These are phyloP conservation scores for Sarcophaga peregrina DNA, from an alignment of 1,140 invertebrate genomes.

Conservation along the genomic window DNA sequence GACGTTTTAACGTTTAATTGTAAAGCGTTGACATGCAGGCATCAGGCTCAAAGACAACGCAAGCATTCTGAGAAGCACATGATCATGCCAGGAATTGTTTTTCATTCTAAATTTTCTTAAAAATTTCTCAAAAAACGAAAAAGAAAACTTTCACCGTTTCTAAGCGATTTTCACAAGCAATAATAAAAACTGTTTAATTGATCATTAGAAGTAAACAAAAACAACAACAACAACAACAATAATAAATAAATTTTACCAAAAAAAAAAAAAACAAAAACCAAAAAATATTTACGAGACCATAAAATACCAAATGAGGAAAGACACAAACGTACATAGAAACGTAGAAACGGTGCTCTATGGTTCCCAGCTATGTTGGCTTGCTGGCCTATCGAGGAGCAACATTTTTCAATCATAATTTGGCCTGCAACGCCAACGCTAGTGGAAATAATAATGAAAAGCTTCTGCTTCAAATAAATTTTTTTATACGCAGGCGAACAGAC, in stretches of 20 bases:
- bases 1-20: neutral
- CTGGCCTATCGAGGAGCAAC: no score
- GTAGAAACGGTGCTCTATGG: no score
- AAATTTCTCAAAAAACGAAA: no score
- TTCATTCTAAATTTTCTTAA: no score
- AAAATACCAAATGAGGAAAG: slow-evolving; percentile 1
- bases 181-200: neutral
- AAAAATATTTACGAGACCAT: neutral
- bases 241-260: slow-evolving; percentile 9
- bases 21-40: neutral
- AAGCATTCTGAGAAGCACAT: neutral
- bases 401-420: no score
- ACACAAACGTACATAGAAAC: neutral
- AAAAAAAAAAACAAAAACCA: neutral
- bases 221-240: neutral
- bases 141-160: neutral
- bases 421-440: slow-evolving; percentile 10
- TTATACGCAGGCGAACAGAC: neutral
- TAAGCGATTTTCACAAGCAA: neutral
- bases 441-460: neutral
- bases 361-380: no score
- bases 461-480: neutral
- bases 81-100: neutral
- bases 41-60: neutral
- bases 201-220: neutral